phyloP scores from a whole-genome alignment of 2,113 vertebrate species.

The Craseonycteris thonglongyai region DNA sequence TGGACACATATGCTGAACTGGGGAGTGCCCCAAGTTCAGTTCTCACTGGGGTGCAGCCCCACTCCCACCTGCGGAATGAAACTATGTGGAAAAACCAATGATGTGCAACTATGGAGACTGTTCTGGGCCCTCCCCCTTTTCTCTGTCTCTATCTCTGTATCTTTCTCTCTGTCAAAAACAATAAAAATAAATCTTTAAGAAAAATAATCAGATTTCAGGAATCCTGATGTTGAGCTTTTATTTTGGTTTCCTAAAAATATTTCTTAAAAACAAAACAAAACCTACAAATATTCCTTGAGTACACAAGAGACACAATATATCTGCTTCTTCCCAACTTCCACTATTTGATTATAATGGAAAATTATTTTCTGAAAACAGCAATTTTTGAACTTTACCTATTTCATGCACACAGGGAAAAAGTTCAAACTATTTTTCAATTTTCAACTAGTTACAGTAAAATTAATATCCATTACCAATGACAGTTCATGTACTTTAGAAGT shows the following conservation, averaged over 20 bases:
- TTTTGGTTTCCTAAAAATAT: background rate
- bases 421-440: background rate
- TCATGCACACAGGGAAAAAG: background rate
- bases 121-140: too few relatives aligned
- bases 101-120: too few relatives aligned
- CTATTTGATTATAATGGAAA: conserved; percentile 23
- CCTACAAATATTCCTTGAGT: background rate
- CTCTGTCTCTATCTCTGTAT: too few relatives aligned
- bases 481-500: background rate
- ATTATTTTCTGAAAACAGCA: conserved; percentile 18
- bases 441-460: too few relatives aligned
- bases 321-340: background rate
- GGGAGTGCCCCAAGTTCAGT: too few relatives aligned
- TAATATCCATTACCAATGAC: background rate
- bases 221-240: background rate
- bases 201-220: background rate
- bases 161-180: too few relatives aligned
- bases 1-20: too few relatives aligned
- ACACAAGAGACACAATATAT: background rate
- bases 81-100: too few relatives aligned
- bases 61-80: too few relatives aligned
- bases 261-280: background rate
- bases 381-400: conserved; percentile 27
- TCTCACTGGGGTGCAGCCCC: too few relatives aligned
- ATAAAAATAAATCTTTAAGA: too few relatives aligned